Conservation (phyloP, 2,888 invertebrate genomes). For the Graphium colonna region DNA sequence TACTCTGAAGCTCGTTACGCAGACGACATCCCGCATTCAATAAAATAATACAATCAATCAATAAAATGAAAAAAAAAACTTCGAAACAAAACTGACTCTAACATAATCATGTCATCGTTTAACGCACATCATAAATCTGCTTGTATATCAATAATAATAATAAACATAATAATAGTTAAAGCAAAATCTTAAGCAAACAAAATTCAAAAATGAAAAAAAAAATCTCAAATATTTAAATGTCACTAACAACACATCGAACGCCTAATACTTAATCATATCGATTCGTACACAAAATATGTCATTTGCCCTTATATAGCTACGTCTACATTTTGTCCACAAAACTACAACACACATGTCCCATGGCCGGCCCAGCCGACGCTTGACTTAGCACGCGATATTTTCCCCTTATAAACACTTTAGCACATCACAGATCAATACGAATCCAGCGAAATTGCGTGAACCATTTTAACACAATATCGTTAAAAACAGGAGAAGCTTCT, state of each 20-base stretch:
- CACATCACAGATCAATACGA: slow-evolving; percentile 67
- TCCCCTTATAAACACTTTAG: slow-evolving; percentile 47
- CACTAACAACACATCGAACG: slow-evolving; percentile 44
- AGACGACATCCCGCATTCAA: slow-evolving; percentile 27
- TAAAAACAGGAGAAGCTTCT: too few relatives aligned
- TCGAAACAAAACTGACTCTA: slow-evolving; percentile 51
- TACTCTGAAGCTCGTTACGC: slow-evolving; percentile 29
- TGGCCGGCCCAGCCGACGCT: slow-evolving; percentile 17
- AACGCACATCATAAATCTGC: slow-evolving; percentile 57
- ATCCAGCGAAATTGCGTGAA: slow-evolving; percentile 8
- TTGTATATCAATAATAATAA: slow-evolving; percentile 27
- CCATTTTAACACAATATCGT: not conserved
- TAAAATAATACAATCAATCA: slow-evolving; percentile 37
- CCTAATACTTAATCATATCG: slow-evolving; percentile 39
- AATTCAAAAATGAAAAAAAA: slow-evolving; percentile 20
- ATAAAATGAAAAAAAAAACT: slow-evolving; percentile 43
- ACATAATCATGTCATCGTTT: slow-evolving; percentile 50
- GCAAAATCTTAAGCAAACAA: slow-evolving; percentile 62
- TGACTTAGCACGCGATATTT: slow-evolving; percentile 17
- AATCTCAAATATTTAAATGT: slow-evolving; percentile 36
- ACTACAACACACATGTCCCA: slow-evolving; percentile 2
- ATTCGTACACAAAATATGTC: slow-evolving; percentile 76
- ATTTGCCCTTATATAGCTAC: slow-evolving; percentile 55
- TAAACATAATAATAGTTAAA: slow-evolving; percentile 69
- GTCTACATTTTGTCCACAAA: slow-evolving; percentile 24